Evolutionary conservation across 2,113 vertebrate species (phyloP).

Genomic region (Trogon surrucura): DNA sequence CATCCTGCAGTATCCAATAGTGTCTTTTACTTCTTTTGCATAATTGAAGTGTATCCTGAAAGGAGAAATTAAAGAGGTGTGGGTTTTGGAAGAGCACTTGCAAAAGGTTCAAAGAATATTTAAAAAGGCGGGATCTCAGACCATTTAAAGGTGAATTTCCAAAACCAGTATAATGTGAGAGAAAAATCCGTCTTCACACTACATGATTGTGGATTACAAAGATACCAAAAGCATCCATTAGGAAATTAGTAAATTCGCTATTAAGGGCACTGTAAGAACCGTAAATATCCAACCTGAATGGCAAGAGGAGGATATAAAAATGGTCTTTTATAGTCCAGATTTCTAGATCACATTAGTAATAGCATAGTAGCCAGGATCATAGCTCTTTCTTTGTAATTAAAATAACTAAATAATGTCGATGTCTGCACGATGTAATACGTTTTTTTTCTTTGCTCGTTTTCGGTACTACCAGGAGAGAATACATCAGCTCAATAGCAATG

Average conservation of each 20-base stretch:
- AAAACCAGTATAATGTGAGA: neutral
- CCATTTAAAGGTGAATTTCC: neutral
- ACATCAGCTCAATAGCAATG: neutral
- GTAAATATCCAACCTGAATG: neutral
- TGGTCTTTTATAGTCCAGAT: neutral
- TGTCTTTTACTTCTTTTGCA: neutral
- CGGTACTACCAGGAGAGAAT: neutral
- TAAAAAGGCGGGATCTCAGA: neutral
- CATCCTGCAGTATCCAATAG: neutral
- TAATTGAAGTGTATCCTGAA: neutral
- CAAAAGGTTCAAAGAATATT: neutral
- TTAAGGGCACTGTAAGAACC: neutral
- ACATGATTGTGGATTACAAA: neutral
- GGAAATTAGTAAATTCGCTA: neutral
- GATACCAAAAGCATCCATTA: accelerated
- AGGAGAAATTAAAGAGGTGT: neutral
- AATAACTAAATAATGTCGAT: neutral
- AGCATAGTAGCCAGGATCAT: neutral
- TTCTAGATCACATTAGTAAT: neutral
- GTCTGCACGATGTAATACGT: neutral
- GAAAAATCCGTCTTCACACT: neutral
- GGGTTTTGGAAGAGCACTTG: neutral
- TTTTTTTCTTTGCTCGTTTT: neutral
- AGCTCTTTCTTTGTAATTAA: neutral
- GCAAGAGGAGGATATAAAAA: neutral